Evolutionary conservation across 2,797 vertebrate species (phyloP).

Genomic region (Gymnodraco acuticeps): DNA sequence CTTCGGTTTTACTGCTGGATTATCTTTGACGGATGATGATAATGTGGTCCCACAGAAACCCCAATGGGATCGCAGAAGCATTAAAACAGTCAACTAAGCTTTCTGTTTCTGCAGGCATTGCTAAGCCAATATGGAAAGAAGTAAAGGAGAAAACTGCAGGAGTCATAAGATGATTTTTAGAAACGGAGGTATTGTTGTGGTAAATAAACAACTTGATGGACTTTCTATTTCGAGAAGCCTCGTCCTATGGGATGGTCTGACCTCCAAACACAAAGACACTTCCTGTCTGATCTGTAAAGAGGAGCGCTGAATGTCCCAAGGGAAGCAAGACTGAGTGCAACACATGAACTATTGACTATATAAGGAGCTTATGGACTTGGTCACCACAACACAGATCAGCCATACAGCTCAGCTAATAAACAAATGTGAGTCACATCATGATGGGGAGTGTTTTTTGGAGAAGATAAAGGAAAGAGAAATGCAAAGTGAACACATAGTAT

Average conservation of each 20-base stretch:
- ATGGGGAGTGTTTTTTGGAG: background rate
- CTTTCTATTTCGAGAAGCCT: constrained; percentile 59
- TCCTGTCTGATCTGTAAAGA: constrained; percentile 70
- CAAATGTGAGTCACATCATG: constrained; percentile 12
- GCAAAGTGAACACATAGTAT: constrained; percentile 12
- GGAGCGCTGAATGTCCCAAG: constrained; percentile 52
- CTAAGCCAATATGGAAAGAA: constrained; percentile 5
- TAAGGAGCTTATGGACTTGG: constrained; percentile 58
- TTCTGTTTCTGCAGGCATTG: constrained; percentile 40
- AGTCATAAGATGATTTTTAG: constrained; percentile 10
- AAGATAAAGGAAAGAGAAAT: constrained; percentile 1
- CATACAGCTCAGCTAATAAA: constrained; percentile 23
- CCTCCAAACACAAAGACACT: constrained; percentile 68
- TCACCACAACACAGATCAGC: constrained; percentile 34
- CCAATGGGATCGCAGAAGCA: constrained; percentile 38
- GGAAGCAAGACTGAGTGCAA: constrained; percentile 41
- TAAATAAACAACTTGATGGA: constrained; percentile 56
- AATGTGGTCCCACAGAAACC: constrained; percentile 39
- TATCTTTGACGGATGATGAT: constrained; percentile 42
- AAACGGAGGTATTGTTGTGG: constrained; percentile 8
- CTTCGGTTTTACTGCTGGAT: constrained; percentile 9
- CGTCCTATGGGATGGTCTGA: constrained; percentile 46
- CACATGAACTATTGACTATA: constrained; percentile 69
- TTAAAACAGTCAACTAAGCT: constrained; percentile 28
- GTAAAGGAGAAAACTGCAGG: background rate